A percentile compares a stretch with the other conserved stretches of the same genome.
Evolutionary conservation across 30 jellyfish, hydroid and myxozoan species (phyloP).

Genomic region (Chrysaora quinquecirrha): DNA sequence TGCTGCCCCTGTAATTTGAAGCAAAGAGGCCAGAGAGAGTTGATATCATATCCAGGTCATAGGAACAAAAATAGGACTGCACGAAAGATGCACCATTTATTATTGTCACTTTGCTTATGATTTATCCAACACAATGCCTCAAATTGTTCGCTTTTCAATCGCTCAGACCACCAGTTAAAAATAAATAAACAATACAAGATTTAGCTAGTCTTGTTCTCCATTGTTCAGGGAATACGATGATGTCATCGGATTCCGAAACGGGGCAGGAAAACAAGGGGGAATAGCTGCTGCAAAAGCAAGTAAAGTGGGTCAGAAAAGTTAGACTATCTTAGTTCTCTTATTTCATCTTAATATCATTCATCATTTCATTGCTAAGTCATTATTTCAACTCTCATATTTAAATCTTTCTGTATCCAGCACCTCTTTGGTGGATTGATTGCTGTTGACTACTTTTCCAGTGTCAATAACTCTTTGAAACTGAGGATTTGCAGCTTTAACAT

Average conservation of each 20-base stretch:
- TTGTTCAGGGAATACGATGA: not conserved
- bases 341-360: no score
- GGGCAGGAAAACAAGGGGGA: no score
- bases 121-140: not conserved
- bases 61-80: not conserved
- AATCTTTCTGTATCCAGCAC: no score
- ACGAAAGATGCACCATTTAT: not conserved
- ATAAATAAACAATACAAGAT: not conserved
- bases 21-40: slow-evolving; percentile 1
- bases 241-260: not conserved
- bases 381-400: no score
- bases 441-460: no score
- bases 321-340: no score
- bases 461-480: no score
- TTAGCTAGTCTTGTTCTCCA: no score
- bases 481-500: no score
- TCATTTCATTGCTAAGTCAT: no score
- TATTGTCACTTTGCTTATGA: not conserved
- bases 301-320: not conserved
- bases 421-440: no score
- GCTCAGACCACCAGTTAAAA: not conserved
- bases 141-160: no score
- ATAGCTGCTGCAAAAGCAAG: not conserved
- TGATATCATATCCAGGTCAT: not conserved
- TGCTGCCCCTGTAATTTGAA: not conserved